Evolutionary conservation across 1,140 invertebrate species (phyloP).

Genomic region (Drosophila insularis): DNA sequence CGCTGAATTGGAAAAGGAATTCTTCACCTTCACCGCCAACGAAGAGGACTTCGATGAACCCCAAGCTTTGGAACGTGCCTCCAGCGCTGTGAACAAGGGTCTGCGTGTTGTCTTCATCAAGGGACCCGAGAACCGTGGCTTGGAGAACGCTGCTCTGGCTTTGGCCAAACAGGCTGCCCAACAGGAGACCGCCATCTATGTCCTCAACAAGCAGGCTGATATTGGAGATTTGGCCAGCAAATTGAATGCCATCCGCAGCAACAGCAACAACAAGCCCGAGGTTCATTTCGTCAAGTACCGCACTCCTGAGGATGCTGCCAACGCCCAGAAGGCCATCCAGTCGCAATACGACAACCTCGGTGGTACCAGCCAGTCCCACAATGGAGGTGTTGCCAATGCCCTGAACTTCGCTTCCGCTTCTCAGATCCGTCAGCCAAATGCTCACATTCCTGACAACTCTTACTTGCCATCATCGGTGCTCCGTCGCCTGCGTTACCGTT

Average conservation of each 20-base stretch:
- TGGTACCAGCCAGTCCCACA: slow-evolving; percentile 45
- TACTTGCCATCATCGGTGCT: slow-evolving; percentile 71
- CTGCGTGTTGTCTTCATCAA: slow-evolving; percentile 77
- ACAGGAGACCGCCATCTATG: slow-evolving; percentile 74
- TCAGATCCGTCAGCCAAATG: slow-evolving; percentile 48
- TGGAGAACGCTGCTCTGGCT: slow-evolving; percentile 71
- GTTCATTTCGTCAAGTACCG: slow-evolving; percentile 73
- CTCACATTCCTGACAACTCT: slow-evolving; percentile 66
- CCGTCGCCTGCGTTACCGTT: slow-evolving; percentile 63
- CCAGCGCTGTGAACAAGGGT: slow-evolving; percentile 62
- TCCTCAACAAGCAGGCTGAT: slow-evolving; percentile 70
- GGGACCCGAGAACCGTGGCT: slow-evolving; percentile 72
- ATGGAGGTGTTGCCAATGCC: slow-evolving; percentile 66
- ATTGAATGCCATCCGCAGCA: slow-evolving; percentile 65
- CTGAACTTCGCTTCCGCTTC: slow-evolving; percentile 69
- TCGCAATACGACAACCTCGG: slow-evolving; percentile 62
- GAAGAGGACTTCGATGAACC: slow-evolving; percentile 68
- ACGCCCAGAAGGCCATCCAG: slow-evolving; percentile 67
- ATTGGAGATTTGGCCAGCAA: slow-evolving; percentile 63
- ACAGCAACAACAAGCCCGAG: slow-evolving; percentile 69
- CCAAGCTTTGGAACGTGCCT: slow-evolving; percentile 48
- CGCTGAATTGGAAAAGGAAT: slow-evolving; percentile 66
- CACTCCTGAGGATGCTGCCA: slow-evolving; percentile 69
- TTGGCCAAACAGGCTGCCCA: slow-evolving; percentile 74
- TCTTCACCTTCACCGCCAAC: slow-evolving; percentile 66